These are phyloP conservation scores for Melitaea athalia DNA, from an alignment of 2,888 invertebrate species.

Conservation along the genomic window DNA sequence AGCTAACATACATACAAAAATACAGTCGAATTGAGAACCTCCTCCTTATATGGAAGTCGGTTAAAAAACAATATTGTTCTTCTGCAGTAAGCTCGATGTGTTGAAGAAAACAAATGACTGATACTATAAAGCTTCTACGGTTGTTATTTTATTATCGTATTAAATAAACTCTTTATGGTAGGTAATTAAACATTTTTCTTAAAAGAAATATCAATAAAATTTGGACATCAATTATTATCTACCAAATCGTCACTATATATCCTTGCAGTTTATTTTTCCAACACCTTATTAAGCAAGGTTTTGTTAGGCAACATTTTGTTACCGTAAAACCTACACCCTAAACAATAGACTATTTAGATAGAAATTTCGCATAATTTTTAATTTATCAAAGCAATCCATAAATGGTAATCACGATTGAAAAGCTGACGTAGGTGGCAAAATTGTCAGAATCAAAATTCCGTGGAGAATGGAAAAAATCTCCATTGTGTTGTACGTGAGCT, in stretches of 20 bases:
- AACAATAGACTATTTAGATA: slow-evolving; percentile 22
- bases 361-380: slow-evolving; percentile 31
- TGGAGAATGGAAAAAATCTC: slow-evolving; percentile 60
- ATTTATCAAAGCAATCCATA: slow-evolving; percentile 36
- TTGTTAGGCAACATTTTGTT: background rate
- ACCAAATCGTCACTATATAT: background rate
- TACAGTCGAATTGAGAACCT: no score
- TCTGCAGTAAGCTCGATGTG: background rate
- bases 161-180: background rate
- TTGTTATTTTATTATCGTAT: no score
- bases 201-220: background rate
- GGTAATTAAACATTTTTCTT: background rate
- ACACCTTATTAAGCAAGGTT: background rate
- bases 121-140: background rate
- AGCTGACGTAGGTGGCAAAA: slow-evolving; percentile 48
- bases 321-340: slow-evolving; percentile 10
- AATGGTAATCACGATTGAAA: slow-evolving; percentile 37
- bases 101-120: background rate
- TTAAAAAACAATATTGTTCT: no score
- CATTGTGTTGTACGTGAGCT: slow-evolving; percentile 68
- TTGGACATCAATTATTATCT: background rate
- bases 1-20: no score
- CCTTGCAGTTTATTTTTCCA: background rate
- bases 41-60: no score
- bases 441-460: slow-evolving; percentile 50